These are phyloP conservation scores for Callipepla squamata DNA, from an alignment of 2,113 vertebrate genomes.

Conservation along the genomic window DNA sequence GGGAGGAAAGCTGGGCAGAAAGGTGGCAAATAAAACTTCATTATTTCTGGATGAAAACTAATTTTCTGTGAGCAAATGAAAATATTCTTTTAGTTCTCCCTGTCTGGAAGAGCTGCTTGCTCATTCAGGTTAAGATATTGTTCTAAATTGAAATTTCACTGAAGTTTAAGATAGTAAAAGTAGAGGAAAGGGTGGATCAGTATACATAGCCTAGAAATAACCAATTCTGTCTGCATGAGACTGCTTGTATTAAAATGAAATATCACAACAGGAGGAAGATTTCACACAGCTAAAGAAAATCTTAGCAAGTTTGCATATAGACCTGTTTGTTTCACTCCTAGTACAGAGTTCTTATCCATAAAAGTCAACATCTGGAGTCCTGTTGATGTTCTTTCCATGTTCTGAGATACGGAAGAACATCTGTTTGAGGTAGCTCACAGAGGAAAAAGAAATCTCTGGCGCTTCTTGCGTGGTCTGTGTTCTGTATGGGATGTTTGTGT, in stretches of 20 bases:
- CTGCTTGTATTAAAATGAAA: neutral
- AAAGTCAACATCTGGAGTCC: neutral
- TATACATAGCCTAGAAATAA: neutral
- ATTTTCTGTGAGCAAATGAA: conserved; percentile 9
- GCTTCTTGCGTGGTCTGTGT: neutral
- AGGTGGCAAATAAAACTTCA: neutral
- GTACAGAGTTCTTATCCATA: neutral
- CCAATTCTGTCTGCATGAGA: neutral
- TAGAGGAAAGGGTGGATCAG: neutral
- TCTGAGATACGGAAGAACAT: neutral
- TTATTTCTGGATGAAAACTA: conserved; percentile 24
- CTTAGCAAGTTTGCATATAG: neutral
- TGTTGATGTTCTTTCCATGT: neutral
- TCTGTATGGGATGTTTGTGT: neutral
- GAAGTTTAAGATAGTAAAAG: neutral
- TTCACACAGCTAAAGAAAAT: neutral
- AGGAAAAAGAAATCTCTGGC: neutral
- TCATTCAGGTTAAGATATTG: neutral
- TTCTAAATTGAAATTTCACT: neutral
- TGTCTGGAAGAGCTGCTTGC: neutral
- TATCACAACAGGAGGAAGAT: neutral
- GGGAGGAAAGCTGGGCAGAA: neutral
- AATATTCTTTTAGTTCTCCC: neutral
- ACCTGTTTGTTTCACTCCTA: neutral
- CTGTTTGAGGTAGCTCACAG: neutral